Base-by-base conservation (phyloP, 2,113 vertebrate species). In the Tychaedon coryphoeus region DNA sequence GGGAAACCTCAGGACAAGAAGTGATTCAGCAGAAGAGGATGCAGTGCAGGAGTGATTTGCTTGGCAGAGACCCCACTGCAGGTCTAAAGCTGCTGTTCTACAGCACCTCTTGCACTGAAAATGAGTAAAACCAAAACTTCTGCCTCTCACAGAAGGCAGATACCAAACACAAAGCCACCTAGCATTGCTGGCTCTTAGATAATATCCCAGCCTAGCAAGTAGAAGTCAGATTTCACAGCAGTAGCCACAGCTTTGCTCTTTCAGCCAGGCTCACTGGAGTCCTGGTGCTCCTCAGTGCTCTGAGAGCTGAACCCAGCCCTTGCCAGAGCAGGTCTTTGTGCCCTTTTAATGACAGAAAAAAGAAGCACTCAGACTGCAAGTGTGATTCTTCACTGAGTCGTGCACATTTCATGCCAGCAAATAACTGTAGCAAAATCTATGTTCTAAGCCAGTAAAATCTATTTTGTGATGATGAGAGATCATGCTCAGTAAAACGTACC, bases 21-120 rank as follows among this genome's bases (percentile, higher is more conserved):
- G 67, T 93, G 94, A 93, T 66, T 96, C 96, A 96, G 85, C 90
- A 94, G 77, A 64, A 67, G 81, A 42, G 0, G 5, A 64, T 72
- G 85, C 58, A 64, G 74, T 2, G 7, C 47, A 62, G 67, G 66
- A 83, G 12, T 31, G 13, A 80, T 62, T 60, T 86, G 33, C 60
- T 76, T 92, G 79, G 92, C 95, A 94, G 82, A 9, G 13, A 40
- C 51, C 67, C 34, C 73, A 40, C 0, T 90, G 93, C 93, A 91
- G 67, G 19, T 79, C 43, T 4, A 1, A 33, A 79, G 38, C 19
- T 0, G 5, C 62, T 61, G 34, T 31, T 78, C 47, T 19, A 48
- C 22, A 73, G 26, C 58, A 56, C 20, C 34, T 75, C 54, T 84
- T 43, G 6, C 72, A 29, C 26, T 43, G 24, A 50, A 23, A 81